phyloP scores from a whole-genome alignment of 2,797 vertebrate genomes.

The Sardinella longiceps region DNA sequence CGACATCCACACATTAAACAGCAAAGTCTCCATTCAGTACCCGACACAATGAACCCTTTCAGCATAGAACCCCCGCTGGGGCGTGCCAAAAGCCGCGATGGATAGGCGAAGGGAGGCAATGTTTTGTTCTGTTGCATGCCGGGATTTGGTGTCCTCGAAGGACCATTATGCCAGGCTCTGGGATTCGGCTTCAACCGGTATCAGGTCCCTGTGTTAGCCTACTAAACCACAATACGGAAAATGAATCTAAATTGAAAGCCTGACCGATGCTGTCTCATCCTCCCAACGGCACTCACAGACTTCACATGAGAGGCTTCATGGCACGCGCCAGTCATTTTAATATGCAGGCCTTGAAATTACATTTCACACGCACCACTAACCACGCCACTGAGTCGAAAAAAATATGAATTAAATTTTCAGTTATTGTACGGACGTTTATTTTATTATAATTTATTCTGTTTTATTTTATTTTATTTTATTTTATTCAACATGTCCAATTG shows the following conservation, averaged over 20 bases:
- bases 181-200: not conserved
- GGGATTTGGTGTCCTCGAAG: conserved; percentile 51
- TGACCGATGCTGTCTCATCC: not conserved
- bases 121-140: conserved; percentile 60
- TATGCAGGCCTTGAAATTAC: conserved; percentile 3
- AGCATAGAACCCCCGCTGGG: conserved; percentile 57
- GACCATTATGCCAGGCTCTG: not conserved
- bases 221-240: not conserved
- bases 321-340: conserved; percentile 19
- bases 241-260: not conserved
- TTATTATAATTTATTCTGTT: not conserved
- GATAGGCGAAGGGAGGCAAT: conserved; percentile 47
- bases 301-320: not conserved
- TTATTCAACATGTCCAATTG: no score
- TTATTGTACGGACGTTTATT: not conserved
- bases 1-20: conserved; percentile 49
- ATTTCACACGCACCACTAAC: not conserved
- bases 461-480: not conserved
- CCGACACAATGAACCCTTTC: conserved; percentile 64
- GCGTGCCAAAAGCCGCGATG: conserved; percentile 58
- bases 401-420: not conserved
- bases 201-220: not conserved
- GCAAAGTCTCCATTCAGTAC: conserved; percentile 56
- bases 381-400: not conserved
- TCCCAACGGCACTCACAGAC: not conserved